phyloP scores from a whole-genome alignment of 92 coral and sea anemone genomes.

The Palythoa grandis region DNA sequence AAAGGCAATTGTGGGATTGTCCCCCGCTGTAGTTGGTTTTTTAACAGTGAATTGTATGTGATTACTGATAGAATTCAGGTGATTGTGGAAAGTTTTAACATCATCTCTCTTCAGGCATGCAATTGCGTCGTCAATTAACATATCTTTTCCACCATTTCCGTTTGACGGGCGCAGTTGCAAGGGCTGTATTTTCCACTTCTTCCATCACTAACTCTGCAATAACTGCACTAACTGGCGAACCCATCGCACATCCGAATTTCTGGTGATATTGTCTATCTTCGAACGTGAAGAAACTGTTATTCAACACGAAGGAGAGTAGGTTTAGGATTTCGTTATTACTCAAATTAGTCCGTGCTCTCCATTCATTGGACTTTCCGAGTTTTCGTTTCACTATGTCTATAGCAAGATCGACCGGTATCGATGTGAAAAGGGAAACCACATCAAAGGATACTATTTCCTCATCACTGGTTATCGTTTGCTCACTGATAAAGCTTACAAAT shows the following conservation, averaged over 20 bases:
- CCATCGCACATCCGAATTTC: too few species aligned
- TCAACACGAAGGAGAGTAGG: too few species aligned
- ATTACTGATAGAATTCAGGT: too few species aligned
- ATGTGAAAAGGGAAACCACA: neutral
- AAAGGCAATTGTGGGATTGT: slow-evolving; percentile 17
- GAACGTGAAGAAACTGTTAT: too few species aligned
- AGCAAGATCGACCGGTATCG: too few species aligned
- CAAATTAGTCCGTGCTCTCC: slow-evolving; percentile 2
- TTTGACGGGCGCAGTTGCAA: slow-evolving; percentile 38
- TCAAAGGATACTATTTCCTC: neutral
- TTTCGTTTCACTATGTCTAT: neutral
- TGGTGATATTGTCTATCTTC: slow-evolving; percentile 19
- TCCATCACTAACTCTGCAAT: slow-evolving; percentile 40
- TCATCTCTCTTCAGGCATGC: slow-evolving; percentile 32
- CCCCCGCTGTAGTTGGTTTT: slow-evolving; percentile 13
- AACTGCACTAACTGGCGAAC: too few species aligned
- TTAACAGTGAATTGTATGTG: too few species aligned
- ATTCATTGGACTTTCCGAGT: neutral
- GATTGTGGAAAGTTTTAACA: slow-evolving; percentile 36
- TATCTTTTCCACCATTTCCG: slow-evolving; percentile 45
- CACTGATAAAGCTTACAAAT: neutral
- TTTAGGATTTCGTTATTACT: too few species aligned
- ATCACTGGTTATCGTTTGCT: neutral
- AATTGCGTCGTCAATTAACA: slow-evolving; percentile 38
- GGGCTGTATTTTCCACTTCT: slow-evolving; percentile 10